Evolutionary conservation across 2,113 vertebrate genomes (phyloP).

Genomic region (Indicator maculatus): DNA sequence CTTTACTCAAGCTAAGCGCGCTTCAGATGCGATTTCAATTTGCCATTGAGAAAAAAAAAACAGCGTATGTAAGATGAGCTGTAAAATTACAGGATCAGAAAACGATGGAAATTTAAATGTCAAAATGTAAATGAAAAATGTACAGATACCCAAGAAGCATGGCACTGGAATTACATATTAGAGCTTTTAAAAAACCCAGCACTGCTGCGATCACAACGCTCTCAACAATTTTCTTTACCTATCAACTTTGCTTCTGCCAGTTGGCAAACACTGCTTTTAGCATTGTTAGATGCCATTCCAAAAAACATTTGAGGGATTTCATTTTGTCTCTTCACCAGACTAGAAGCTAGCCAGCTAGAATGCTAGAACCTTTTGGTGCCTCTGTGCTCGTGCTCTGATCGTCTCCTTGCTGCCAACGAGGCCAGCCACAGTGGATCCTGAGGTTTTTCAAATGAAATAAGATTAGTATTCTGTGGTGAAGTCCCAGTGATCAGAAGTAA

Average conservation of each 20-base stretch:
- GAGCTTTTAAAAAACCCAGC: background rate
- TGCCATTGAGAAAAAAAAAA: slow-evolving; percentile 54
- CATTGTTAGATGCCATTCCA: slow-evolving; percentile 32
- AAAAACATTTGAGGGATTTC: background rate
- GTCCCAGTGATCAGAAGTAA: slow-evolving; percentile 29
- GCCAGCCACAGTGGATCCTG: background rate
- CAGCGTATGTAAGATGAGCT: slow-evolving; percentile 58
- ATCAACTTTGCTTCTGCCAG: slow-evolving; percentile 36
- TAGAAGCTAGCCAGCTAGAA: background rate
- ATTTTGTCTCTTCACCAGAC: slow-evolving; percentile 3
- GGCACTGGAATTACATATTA: slow-evolving; percentile 27
- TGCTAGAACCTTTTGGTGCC: background rate
- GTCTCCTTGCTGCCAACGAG: background rate
- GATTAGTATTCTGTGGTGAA: slow-evolving; percentile 37
- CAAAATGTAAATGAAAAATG: slow-evolving; percentile 69
- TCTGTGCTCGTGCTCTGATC: background rate
- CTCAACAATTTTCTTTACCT: slow-evolving; percentile 39
- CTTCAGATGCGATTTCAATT: slow-evolving; percentile 63
- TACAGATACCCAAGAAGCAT: slow-evolving; percentile 32
- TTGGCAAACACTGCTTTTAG: slow-evolving; percentile 53
- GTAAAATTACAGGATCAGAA: slow-evolving; percentile 69
- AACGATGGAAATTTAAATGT: slow-evolving; percentile 49
- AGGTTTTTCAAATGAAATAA: slow-evolving; percentile 48
- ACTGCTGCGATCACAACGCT: slow-evolving; percentile 31
- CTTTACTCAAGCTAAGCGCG: slow-evolving; percentile 23